Evolutionary conservation across 2,113 vertebrate species (phyloP).

Genomic region (Pachypanchax playfairii): DNA sequence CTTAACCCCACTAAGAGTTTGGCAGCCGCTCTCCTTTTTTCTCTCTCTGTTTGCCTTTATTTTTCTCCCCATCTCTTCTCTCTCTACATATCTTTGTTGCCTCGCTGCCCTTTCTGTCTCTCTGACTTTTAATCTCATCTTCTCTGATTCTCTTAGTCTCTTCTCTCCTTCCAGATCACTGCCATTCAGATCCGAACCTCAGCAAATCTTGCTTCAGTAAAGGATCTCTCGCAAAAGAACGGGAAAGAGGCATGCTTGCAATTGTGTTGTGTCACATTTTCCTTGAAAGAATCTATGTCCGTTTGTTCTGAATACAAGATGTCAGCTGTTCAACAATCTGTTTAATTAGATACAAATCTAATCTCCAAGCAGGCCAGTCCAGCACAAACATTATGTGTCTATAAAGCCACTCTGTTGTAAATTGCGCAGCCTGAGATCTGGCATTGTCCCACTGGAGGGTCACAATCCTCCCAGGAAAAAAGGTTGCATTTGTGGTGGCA

Average conservation of each 20-base stretch:
- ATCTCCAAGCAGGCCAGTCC: background rate
- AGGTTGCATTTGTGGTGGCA: background rate
- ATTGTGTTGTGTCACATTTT: background rate
- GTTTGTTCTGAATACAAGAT: slow-evolving; percentile 1
- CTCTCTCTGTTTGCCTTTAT: slow-evolving; percentile 41
- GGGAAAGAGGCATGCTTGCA: background rate
- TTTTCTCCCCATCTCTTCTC: slow-evolving; percentile 28
- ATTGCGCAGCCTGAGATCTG: background rate
- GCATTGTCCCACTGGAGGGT: background rate
- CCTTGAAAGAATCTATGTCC: background rate
- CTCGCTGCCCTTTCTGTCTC: slow-evolving; percentile 62
- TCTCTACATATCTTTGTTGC: slow-evolving; percentile 42
- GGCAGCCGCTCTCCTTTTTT: slow-evolving; percentile 65
- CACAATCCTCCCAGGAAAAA: background rate
- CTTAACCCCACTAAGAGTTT: slow-evolving; percentile 76
- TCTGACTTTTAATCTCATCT: slow-evolving; percentile 6
- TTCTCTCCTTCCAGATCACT: background rate
- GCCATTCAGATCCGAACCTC: background rate
- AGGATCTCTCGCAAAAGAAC: too few relatives aligned
- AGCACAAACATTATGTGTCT: background rate
- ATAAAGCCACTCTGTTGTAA: background rate
- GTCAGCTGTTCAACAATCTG: background rate
- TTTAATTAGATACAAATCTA: background rate
- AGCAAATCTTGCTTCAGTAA: too few relatives aligned
- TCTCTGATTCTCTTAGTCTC: background rate